Percentiles rank a stretch among this genome's conserved stretches.
Evolutionary conservation across 2,113 vertebrate species (phyloP).

Genomic region (Pardalotus punctatus): DNA sequence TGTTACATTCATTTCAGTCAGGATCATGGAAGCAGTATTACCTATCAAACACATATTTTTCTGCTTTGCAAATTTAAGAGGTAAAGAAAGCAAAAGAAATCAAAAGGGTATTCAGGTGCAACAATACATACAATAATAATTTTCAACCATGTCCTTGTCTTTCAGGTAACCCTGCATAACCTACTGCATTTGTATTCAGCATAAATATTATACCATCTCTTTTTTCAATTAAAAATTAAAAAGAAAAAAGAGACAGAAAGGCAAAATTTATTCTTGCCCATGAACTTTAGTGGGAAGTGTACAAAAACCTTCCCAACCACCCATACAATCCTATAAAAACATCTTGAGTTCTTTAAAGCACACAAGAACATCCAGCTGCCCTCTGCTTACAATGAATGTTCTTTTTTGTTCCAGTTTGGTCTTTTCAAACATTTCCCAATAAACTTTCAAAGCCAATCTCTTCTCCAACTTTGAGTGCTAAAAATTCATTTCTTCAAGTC

Average conservation of each 20-base stretch:
- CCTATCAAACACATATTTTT: neutral
- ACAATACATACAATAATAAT: neutral
- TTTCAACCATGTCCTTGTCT: neutral
- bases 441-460: neutral
- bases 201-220: neutral
- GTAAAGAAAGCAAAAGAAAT: neutral
- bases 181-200: neutral
- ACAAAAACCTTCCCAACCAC: neutral
- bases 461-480: neutral
- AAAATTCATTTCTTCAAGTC: neutral
- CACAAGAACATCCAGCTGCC: conserved; percentile 28
- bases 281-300: neutral
- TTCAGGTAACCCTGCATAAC: neutral
- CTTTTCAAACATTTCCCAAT: neutral
- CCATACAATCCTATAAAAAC: neutral
- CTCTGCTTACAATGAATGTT: neutral
- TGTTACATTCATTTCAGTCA: neutral
- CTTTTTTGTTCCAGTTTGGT: neutral
- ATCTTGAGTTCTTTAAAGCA: conserved; percentile 7
- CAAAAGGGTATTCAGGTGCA: neutral
- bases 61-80: neutral
- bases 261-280: neutral
- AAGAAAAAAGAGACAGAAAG: neutral
- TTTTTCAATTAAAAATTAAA: neutral
- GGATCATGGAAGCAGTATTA: neutral